Conservation (phyloP, 2,797 vertebrate genomes). For the Lacerta bilineata region DNA sequence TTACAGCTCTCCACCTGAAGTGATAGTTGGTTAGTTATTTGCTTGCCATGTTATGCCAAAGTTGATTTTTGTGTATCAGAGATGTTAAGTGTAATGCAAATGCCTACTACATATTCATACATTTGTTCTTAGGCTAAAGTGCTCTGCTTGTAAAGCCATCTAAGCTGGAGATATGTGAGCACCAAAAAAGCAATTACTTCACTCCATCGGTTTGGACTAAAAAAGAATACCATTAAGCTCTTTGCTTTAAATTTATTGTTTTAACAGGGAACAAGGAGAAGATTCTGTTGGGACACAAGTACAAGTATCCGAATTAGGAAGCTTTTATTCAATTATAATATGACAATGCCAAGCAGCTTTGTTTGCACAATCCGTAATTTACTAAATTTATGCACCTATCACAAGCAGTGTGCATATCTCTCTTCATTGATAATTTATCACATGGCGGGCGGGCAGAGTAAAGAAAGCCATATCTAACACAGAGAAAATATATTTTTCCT, state of each 20-base stretch:
- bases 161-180: constrained; percentile 62
- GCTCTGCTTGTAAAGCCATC: constrained; percentile 72
- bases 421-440: constrained; percentile 48
- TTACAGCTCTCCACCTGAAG: constrained; percentile 63
- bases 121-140: constrained; percentile 69
- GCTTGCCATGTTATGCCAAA: constrained; percentile 62
- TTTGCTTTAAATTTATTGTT: constrained; percentile 66
- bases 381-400: constrained; percentile 66
- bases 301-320: constrained; percentile 62
- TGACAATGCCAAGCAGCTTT: constrained; percentile 56
- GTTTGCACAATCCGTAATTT: constrained; percentile 50
- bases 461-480: constrained; percentile 49
- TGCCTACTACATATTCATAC: constrained; percentile 66
- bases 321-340: constrained; percentile 70
- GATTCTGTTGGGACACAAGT: constrained; percentile 62
- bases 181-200: constrained; percentile 72
- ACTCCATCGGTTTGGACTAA: constrained; percentile 66
- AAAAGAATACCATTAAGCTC: constrained; percentile 66
- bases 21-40: constrained; percentile 64
- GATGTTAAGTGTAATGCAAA: constrained; percentile 60
- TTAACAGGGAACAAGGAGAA: constrained; percentile 61
- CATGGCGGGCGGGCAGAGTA: constrained; percentile 21
- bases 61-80: constrained; percentile 66
- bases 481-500: constrained; percentile 40
- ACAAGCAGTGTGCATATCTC: constrained; percentile 54